phyloP scores from a whole-genome alignment of 1,140 invertebrate genomes.

The Bombus polaris region DNA sequence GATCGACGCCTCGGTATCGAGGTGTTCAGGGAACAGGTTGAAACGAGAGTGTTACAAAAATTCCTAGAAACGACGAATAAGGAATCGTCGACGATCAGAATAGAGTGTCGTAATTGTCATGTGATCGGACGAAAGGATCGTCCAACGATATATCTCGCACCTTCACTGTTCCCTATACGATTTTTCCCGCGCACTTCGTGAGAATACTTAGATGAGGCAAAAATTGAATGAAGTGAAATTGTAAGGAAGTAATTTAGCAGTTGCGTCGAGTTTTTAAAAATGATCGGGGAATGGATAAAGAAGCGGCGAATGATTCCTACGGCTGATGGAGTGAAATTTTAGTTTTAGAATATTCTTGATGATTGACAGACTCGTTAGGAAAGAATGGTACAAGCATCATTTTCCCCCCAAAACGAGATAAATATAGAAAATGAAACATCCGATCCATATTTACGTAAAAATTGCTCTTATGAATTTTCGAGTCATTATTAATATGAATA shows the following conservation, averaged over 20 bases:
- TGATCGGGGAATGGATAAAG: too few relatives aligned
- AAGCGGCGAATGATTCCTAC: too few relatives aligned
- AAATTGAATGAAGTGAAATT: neutral
- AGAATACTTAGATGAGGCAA: neutral
- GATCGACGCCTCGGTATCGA: neutral
- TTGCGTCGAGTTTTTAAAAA: neutral
- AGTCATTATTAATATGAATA: neutral
- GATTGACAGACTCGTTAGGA: too few relatives aligned
- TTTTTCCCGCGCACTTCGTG: neutral
- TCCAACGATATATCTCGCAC: neutral
- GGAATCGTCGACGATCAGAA: slow-evolving; percentile 37
- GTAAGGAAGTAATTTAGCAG: neutral
- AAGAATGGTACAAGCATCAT: too few relatives aligned
- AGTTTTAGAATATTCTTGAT: neutral
- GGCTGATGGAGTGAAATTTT: neutral
- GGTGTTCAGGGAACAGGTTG: slow-evolving; percentile 8
- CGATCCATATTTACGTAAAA: neutral
- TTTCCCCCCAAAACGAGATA: too few relatives aligned
- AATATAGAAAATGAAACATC: too few relatives aligned
- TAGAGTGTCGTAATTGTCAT: slow-evolving; percentile 48
- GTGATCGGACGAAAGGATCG: slow-evolving; percentile 47
- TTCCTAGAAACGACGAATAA: slow-evolving; percentile 48
- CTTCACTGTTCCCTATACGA: slow-evolving; percentile 15
- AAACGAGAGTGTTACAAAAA: slow-evolving; percentile 39
- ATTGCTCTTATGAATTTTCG: neutral